Evolutionary conservation across 2,797 vertebrate species (phyloP).

Genomic region (Siniperca undulata): DNA sequence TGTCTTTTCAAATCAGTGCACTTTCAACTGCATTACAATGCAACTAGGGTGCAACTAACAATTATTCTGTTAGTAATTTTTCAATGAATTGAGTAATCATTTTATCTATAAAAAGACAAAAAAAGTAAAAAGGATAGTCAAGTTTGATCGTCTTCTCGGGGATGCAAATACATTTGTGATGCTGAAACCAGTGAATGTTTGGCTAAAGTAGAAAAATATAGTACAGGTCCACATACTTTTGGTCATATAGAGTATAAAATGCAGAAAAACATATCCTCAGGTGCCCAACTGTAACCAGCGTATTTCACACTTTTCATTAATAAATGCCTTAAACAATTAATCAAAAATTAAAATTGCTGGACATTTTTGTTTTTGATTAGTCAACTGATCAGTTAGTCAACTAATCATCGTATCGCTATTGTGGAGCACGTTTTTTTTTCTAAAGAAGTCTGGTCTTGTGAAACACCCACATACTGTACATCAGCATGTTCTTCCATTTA

Average conservation of each 20-base stretch:
- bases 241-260: not conserved
- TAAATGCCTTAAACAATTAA: not conserved
- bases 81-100: not conserved
- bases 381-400: too few relatives aligned
- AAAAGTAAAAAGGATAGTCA: too few relatives aligned
- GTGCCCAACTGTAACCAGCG: not conserved
- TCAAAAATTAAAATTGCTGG: too few relatives aligned
- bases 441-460: too few relatives aligned
- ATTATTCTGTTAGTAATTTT: not conserved
- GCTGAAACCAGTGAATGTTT: not conserved
- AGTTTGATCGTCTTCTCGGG: too few relatives aligned
- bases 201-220: not conserved
- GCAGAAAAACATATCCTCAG: not conserved
- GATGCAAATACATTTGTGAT: not conserved
- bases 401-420: not conserved
- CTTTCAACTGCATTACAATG: not conserved
- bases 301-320: not conserved
- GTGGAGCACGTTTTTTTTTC: not conserved
- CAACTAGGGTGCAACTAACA: not conserved
- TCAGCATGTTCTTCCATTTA: not conserved
- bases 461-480: not conserved
- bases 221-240: not conserved
- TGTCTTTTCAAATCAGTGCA: not conserved
- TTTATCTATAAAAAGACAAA: not conserved
- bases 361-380: too few relatives aligned